These are phyloP conservation scores for Hipposideros armiger DNA, from an alignment of 2,113 vertebrate species.

Conservation along the genomic window DNA sequence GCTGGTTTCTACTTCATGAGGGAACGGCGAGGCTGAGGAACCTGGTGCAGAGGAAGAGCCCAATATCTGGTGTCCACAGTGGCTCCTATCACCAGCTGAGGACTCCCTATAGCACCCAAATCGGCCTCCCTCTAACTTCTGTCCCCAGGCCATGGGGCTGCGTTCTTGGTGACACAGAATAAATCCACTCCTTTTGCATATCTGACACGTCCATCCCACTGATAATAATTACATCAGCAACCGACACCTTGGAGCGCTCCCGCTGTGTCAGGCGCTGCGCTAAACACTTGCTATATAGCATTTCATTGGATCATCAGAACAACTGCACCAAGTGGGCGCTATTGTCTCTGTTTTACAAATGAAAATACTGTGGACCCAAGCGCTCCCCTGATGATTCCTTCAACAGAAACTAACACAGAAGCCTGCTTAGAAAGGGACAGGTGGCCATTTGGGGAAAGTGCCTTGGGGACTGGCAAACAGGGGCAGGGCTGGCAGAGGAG, in stretches of 20 bases:
- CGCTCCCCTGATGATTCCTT: background rate
- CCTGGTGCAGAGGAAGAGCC: background rate
- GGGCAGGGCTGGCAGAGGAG: background rate
- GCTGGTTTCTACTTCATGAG: background rate
- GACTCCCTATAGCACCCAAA: background rate
- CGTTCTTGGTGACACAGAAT: background rate
- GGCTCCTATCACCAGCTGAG: background rate
- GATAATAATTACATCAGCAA: background rate
- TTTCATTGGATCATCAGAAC: background rate
- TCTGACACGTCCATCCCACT: background rate
- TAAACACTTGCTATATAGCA: background rate
- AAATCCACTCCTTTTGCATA: background rate
- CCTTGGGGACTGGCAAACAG: background rate
- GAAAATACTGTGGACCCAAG: background rate
- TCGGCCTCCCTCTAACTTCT: background rate
- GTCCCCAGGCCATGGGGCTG: background rate
- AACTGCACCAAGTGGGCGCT: accelerated
- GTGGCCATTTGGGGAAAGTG: background rate
- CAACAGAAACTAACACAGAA: background rate
- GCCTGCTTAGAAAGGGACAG: background rate
- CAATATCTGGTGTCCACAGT: accelerated
- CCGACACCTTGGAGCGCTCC: background rate
- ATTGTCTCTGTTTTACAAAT: background rate
- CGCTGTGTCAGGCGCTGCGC: background rate
- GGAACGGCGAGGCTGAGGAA: background rate